phyloP scores from a whole-genome alignment of 1,140 invertebrate genomes.

The Grapholita molesta region DNA sequence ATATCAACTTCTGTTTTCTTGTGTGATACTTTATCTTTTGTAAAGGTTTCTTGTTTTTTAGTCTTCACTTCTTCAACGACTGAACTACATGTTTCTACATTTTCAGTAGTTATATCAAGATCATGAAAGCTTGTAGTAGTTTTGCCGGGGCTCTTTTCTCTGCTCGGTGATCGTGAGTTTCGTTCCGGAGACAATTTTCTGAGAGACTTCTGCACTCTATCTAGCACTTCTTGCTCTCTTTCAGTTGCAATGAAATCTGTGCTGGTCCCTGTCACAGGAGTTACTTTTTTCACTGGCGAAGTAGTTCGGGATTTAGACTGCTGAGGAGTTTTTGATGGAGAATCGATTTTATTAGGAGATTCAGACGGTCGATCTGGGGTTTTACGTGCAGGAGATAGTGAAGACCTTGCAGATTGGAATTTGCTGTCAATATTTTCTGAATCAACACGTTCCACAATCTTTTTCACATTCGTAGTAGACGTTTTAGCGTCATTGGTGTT shows the following conservation, averaged over 20 bases:
- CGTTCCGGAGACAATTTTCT: constrained; percentile 57
- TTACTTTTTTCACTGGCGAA: constrained; percentile 37
- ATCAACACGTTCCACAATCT: not conserved
- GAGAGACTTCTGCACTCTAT: constrained; percentile 56
- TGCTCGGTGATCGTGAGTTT: constrained; percentile 39
- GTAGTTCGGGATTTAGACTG: constrained; percentile 26
- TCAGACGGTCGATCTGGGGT: constrained; percentile 13
- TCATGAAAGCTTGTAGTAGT: constrained; percentile 35
- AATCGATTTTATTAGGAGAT: constrained; percentile 12
- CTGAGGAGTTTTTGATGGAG: constrained; percentile 19
- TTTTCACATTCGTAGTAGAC: not conserved
- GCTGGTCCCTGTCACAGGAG: constrained; percentile 24
- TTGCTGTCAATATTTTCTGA: not conserved
- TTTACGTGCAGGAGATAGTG: constrained; percentile 15
- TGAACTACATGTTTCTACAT: constrained; percentile 13
- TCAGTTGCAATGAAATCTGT: constrained; percentile 47
- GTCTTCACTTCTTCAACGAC: constrained; percentile 22
- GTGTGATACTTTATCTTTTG: constrained; percentile 19
- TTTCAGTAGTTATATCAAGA: constrained; percentile 30
- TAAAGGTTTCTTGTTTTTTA: constrained; percentile 1
- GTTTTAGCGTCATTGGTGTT: not conserved
- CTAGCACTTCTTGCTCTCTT: constrained; percentile 56
- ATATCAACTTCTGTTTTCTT: constrained; percentile 28
- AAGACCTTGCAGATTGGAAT: constrained; percentile 4
- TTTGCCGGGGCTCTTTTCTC: constrained; percentile 40